Base-by-base conservation (phyloP, 2,888 invertebrate species). In the Leucoma salicis region DNA sequence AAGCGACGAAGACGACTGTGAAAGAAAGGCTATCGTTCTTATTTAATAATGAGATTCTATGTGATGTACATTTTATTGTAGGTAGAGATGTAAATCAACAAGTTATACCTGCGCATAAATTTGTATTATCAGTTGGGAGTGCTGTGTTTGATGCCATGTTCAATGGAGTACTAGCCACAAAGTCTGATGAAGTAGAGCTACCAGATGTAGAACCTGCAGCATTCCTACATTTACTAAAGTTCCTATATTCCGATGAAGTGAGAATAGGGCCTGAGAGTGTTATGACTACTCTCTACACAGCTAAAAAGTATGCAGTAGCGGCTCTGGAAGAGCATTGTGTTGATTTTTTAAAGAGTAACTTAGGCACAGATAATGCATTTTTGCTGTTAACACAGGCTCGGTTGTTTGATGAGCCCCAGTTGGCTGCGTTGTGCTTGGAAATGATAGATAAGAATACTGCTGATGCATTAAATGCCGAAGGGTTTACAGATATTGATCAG, bases 101-200 rank as follows among this genome's bases (percentile, higher is more conserved):
- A 70, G 88, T 93, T 10, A 94, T 96, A 49, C 95, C 95, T 0
- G 96, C 96, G 0, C 95, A 95, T 63, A 94, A 92, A 74, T 94
- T 96, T 66, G 94, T 96, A 0, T 76, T 96, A 24, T 94, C 95
- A 0, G 94, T 95, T 6, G 95, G 96, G 1, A 95, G 95, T 66
- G 95, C 95, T 0, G 96, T 96, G 1, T 96, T 96, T 72, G 95
- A 96, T 76, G 95, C 95, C 5, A 94, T 96, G 94, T 96, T 96
- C 67, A 95, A 95, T 69, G 95, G 96, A 18, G 93, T 93, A 0
- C 77, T 94, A 63, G 93, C 94, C 0, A 93, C 93, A 0, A 90
- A 91, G 44, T 92, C 92, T 35, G 91, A 93, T 42, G 94, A 95
- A 61, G 93, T 96, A 36, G 95, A 95, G 69, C 83, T 96, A 35